phyloP scores from a whole-genome alignment of 2,888 invertebrate species.

The Bhutanitis thaidina region DNA sequence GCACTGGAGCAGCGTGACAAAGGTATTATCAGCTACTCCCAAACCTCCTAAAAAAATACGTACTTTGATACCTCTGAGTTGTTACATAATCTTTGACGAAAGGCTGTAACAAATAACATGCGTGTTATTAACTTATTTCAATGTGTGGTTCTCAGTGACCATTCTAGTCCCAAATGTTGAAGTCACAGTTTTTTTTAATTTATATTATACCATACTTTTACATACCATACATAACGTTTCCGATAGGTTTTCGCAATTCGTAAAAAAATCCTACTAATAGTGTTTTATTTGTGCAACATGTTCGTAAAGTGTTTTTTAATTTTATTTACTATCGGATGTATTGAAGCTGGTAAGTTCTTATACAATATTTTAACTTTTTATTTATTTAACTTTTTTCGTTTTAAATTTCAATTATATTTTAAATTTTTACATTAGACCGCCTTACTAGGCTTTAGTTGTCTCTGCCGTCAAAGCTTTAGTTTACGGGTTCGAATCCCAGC shows the following conservation, averaged over 20 bases:
- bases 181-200: constrained; percentile 24
- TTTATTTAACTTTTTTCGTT: no score
- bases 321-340: constrained; percentile 38
- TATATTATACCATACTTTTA: constrained; percentile 25
- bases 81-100: constrained; percentile 18
- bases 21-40: no score
- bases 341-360: constrained; percentile 44
- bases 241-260: constrained; percentile 8
- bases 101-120: constrained; percentile 18
- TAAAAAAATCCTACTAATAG: constrained; percentile 10
- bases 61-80: constrained; percentile 1
- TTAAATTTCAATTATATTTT: no score
- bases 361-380: no score
- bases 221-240: constrained; percentile 3
- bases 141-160: constrained; percentile 25
- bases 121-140: constrained; percentile 25
- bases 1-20: no score
- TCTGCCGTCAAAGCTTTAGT: no score
- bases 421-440: no score
- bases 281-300: constrained; percentile 42
- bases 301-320: constrained; percentile 48
- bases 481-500: no score
- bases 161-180: constrained; percentile 27
- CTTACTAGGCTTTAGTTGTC: no score
- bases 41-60: no score